phyloP scores from a whole-genome alignment of 1,140 invertebrate genomes.

The Holotrichia oblita region DNA sequence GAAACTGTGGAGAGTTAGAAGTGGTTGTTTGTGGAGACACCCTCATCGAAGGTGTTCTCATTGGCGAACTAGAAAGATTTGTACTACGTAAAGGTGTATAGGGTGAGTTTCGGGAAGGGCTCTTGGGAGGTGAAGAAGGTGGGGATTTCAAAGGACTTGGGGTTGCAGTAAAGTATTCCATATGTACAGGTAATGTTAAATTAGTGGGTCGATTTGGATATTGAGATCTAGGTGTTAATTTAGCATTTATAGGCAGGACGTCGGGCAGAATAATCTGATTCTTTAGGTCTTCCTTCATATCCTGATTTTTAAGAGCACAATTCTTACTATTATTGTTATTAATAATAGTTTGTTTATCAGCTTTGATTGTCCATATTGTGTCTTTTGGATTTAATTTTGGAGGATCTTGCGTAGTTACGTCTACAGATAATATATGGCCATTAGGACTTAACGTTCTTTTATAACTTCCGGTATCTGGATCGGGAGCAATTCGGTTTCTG shows the following conservation, averaged over 20 bases:
- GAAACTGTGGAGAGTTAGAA: conserved; percentile 9
- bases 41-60: conserved; percentile 24
- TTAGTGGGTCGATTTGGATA: conserved; percentile 51
- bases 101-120: conserved; percentile 52
- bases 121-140: conserved; percentile 54
- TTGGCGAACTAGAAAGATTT: conserved; percentile 49
- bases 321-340: conserved; percentile 53
- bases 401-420: conserved; percentile 46
- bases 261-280: conserved; percentile 60
- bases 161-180: conserved; percentile 39
- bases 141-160: conserved; percentile 50
- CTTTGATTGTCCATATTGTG: conserved; percentile 59
- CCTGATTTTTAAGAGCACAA: conserved; percentile 54
- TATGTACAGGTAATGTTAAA: conserved; percentile 47
- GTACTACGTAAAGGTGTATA: conserved; percentile 55
- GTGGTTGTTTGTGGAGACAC: conserved; percentile 5
- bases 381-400: conserved; percentile 59
- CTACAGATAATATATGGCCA: conserved; percentile 59
- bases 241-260: conserved; percentile 64
- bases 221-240: conserved; percentile 57
- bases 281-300: conserved; percentile 54
- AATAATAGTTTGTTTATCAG: conserved; percentile 48
- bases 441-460: conserved; percentile 79
- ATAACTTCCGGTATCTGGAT: conserved; percentile 78
- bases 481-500: conserved; percentile 68